Evolutionary conservation across 2,113 vertebrate genomes (phyloP), one percentile per base, ranked within the genome.

Genomic region (Pandion haliaetus): DNA sequence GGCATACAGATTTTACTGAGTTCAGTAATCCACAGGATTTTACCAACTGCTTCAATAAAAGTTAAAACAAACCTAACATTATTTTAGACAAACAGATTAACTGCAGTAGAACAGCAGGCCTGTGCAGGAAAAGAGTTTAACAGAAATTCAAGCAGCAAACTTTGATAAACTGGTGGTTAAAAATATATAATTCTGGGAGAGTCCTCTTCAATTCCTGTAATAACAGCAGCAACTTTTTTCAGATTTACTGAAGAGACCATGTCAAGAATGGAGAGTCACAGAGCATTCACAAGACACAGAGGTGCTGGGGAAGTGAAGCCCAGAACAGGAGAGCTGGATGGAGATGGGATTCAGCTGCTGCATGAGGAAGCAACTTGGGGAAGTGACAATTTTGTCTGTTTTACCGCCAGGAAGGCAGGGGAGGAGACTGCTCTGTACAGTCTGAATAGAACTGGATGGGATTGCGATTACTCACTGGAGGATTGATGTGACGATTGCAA

Each of bases 291-390:
- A 42, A 55, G 85, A 83, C 87, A 69, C 59, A 38, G 14, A 66
- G 40, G 50, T 69, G 4, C 55, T 7, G 59, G 91, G 90, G 95
- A 65, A 91, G 72, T 1, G 42, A 82, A 93, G 95, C 69, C 63
- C 50, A 69, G 71, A 76, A 74, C 36, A 74, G 67, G 84, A 73
- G 90, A 89, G 90, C 79, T 49, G 70, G 94, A 70, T 9, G 7
- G 96, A 92, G 95, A 88, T 90, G 85, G 91, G 96, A 92, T 86
- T 78, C 73, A 91, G 52, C 44, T 50, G n/a, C 82, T 8, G 8
- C 26, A 7, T 9, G 57, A 73, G 91, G 90, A 89, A 93, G 92
- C 47, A 71, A 14, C 91, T 65, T 69, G 42, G 49, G 88, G 86
- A 91, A 83, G 82, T 73, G 67, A 88, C 62, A 38, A 38, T 19